A percentile compares a stretch with the other conserved stretches of the same genome.
phyloP scores from a whole-genome alignment of 2,113 vertebrate genomes.

The Cephalopterus ornatus region DNA sequence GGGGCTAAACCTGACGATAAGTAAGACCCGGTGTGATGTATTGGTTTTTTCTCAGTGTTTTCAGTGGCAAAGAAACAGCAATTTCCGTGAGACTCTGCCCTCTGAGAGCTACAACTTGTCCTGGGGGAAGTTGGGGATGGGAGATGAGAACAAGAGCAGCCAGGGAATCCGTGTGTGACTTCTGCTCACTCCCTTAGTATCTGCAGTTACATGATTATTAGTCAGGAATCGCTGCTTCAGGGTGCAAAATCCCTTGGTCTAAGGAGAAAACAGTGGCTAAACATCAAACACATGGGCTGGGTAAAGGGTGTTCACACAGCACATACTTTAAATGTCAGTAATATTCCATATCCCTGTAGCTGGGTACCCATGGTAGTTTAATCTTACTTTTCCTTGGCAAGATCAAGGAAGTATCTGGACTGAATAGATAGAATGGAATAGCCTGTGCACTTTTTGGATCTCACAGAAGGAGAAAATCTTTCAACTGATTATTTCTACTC shows the following conservation, averaged over 20 bases:
- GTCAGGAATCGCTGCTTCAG: neutral
- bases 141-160: neutral
- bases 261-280: neutral
- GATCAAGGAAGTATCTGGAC: neutral
- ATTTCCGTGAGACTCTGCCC: neutral
- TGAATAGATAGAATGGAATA: neutral
- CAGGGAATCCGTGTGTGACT: neutral
- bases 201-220: neutral
- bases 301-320: neutral
- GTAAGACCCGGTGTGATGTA: neutral
- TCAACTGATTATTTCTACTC: neutral
- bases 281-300: neutral
- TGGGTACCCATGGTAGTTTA: neutral
- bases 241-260: neutral
- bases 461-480: neutral
- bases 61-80: neutral
- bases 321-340: neutral
- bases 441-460: neutral
- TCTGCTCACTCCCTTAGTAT: neutral
- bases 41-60: conserved; percentile 7
- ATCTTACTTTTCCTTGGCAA: neutral
- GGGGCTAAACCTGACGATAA: neutral
- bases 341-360: neutral
- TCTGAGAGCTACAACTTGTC: neutral
- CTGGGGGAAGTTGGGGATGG: neutral